Percentiles rank a stretch among this genome's conserved stretches.
phyloP scores from a whole-genome alignment of 2,113 vertebrate species.

The Nothocercus nigrocapillus region DNA sequence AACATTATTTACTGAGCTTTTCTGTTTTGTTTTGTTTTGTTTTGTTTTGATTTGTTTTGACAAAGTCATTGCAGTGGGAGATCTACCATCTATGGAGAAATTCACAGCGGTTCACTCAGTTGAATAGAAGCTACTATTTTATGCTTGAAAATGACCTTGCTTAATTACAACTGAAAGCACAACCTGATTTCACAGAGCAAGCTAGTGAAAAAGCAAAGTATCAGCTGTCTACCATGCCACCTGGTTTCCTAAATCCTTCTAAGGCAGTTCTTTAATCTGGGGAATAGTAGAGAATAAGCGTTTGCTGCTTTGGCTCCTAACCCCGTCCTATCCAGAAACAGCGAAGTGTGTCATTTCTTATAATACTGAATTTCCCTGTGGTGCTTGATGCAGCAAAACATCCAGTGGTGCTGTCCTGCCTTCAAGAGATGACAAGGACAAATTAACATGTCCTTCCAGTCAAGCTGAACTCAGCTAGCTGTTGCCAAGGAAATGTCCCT shows the following conservation, averaged over 20 bases:
- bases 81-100: conserved; percentile 22
- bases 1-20: neutral
- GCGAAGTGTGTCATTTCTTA: conserved; percentile 50
- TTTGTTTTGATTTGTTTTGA: neutral
- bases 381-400: conserved; percentile 43
- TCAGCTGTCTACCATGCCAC: conserved; percentile 60
- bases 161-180: conserved; percentile 57
- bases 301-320: conserved; percentile 24
- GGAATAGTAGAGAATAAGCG: conserved; percentile 34
- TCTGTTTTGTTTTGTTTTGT: neutral
- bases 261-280: conserved; percentile 31
- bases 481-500: conserved; percentile 44
- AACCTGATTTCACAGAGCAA: conserved; percentile 37
- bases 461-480: conserved; percentile 5
- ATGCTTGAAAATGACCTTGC: conserved; percentile 47
- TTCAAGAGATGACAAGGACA: conserved; percentile 60
- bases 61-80: neutral
- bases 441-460: conserved; percentile 38
- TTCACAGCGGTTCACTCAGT: neutral
- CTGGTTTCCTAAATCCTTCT: conserved; percentile 57
- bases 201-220: conserved; percentile 51
- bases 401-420: neutral
- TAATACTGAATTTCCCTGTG: conserved; percentile 38
- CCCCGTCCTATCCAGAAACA: conserved; percentile 15
- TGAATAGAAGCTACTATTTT: conserved; percentile 47